Conservation (phyloP, 64 coral and sea anemone species). For the Montipora capricornis region DNA sequence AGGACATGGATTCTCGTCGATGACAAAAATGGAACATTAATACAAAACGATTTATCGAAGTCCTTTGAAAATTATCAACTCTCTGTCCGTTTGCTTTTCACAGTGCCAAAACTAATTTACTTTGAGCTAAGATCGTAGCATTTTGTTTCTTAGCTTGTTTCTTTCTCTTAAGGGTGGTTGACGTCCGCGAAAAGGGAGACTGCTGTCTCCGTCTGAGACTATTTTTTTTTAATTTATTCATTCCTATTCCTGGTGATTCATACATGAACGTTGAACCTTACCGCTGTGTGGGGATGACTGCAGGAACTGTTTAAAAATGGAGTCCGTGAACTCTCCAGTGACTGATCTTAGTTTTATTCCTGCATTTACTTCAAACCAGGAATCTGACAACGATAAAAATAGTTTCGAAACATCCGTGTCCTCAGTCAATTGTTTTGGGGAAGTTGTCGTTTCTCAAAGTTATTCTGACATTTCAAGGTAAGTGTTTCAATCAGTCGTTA, state of each 20-base stretch:
- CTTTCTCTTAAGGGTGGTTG: no score
- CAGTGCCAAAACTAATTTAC: no score
- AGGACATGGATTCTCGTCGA: no score
- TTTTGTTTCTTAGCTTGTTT: no score
- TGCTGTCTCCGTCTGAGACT: no score
- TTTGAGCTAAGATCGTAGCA: no score
- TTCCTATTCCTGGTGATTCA: neutral
- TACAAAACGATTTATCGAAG: no score
- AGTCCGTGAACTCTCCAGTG: neutral
- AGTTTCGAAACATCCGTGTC: constrained; percentile 49
- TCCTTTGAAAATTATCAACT: no score
- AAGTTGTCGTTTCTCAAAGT: constrained; percentile 58
- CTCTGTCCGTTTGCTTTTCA: no score
- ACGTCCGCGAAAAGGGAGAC: no score
- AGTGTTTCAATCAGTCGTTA: neutral
- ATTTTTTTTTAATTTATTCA: no score
- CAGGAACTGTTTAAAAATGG: constrained; percentile 26
- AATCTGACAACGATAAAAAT: constrained; percentile 41
- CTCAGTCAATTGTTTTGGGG: constrained; percentile 61
- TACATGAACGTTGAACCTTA: neutral
- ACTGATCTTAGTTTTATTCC: constrained; percentile 18
- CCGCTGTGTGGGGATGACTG: neutral
- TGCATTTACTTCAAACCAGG: constrained; percentile 19
- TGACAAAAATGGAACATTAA: no score
- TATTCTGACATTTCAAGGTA: constrained; percentile 57